These are phyloP conservation scores for Globodera rostochiensis DNA, from an alignment of 1,140 invertebrate species.

Conservation along the genomic window DNA sequence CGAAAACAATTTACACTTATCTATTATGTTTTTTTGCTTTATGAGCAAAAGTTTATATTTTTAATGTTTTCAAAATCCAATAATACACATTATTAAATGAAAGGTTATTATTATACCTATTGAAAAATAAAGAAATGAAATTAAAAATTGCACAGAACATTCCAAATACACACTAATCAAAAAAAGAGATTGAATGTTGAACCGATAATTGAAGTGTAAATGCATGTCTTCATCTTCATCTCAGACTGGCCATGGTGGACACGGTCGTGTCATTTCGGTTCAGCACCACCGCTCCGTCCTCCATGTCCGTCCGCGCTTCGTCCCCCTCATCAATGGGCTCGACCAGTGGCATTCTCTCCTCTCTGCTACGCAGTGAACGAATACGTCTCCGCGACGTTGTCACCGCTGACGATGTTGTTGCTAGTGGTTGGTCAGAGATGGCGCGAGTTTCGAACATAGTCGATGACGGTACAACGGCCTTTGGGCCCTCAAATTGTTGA, in stretches of 20 bases:
- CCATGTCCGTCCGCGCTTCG: background rate
- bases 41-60: background rate
- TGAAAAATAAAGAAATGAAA: background rate
- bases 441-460: background rate
- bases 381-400: too few species aligned
- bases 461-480: too few species aligned
- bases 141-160: background rate
- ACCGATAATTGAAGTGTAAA: background rate
- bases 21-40: too few species aligned
- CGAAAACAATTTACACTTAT: background rate
- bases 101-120: too few species aligned
- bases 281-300: background rate
- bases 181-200: background rate
- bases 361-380: background rate
- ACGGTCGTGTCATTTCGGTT: slow-evolving; percentile 21
- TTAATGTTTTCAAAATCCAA: background rate
- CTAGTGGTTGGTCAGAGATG: background rate
- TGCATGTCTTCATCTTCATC: background rate
- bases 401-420: background rate
- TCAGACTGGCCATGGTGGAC: slow-evolving; percentile 26
- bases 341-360: slow-evolving; percentile 25
- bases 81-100: too few species aligned
- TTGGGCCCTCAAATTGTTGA: background rate
- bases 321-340: slow-evolving; percentile 1
- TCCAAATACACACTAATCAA: background rate